phyloP scores from a whole-genome alignment of 1,140 invertebrate genomes.

The Belonocnema kinseyi region DNA sequence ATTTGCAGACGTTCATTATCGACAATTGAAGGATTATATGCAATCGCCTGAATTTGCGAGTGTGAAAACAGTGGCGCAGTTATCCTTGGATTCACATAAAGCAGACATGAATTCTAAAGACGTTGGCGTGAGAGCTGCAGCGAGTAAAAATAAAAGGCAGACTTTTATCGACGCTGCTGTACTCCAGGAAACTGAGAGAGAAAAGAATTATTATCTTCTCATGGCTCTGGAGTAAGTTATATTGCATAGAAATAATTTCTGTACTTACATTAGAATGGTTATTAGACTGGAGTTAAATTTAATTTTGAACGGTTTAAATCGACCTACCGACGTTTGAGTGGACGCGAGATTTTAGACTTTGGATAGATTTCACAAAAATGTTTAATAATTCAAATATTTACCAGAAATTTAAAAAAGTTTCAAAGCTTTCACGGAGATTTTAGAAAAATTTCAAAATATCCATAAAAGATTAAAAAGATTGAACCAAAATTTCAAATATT shows the following conservation, averaged over 20 bases:
- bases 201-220: constrained; percentile 81
- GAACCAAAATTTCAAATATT: too few species aligned
- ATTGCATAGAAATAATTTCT: constrained; percentile 5
- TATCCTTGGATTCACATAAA: constrained; percentile 44
- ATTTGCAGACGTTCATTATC: constrained; percentile 90
- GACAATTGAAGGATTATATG: constrained; percentile 81
- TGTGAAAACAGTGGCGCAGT: constrained; percentile 55
- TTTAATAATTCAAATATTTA: too few species aligned
- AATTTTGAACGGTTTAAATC: too few species aligned
- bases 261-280: constrained; percentile 30
- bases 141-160: constrained; percentile 74
- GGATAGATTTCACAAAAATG: too few species aligned
- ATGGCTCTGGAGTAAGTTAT: constrained; percentile 76
- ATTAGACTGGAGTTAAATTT: neutral
- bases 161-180: constrained; percentile 83
- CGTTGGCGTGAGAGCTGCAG: constrained; percentile 73
- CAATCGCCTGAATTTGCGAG: constrained; percentile 64
- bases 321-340: too few species aligned
- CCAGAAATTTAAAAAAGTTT: too few species aligned
- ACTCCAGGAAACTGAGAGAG: constrained; percentile 80
- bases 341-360: too few species aligned
- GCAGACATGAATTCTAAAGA: constrained; percentile 31
- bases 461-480: too few species aligned
- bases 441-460: too few species aligned
- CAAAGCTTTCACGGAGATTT: too few species aligned